Conservation (phyloP, 2,797 vertebrate genomes). For the Coregonus suidteri region DNA sequence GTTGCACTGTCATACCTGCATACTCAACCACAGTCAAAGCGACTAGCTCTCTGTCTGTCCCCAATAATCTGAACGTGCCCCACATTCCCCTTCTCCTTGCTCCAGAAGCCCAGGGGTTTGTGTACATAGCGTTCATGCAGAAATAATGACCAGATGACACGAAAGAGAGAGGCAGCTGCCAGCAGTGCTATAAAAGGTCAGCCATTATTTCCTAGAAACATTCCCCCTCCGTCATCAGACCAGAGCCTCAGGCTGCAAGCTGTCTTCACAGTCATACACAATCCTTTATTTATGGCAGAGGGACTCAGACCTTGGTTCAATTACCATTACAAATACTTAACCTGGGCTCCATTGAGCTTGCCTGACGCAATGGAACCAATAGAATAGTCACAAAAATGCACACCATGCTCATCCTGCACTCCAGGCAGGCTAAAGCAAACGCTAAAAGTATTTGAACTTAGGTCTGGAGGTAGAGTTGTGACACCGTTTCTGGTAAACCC, state of each 20-base stretch:
- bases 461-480: conserved; percentile 26
- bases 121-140: conserved; percentile 8
- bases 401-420: too few relatives aligned
- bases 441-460: too few relatives aligned
- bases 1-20: neutral
- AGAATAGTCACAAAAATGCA: too few relatives aligned
- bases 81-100: neutral
- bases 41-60: neutral
- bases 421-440: too few relatives aligned
- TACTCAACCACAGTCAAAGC: neutral
- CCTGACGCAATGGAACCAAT: too few relatives aligned
- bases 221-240: conserved; percentile 24
- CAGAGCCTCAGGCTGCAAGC: conserved; percentile 32
- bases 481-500: conserved; percentile 39
- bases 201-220: conserved; percentile 66
- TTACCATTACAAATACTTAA: too few relatives aligned
- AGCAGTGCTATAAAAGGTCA: conserved; percentile 62
- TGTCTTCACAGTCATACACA: conserved; percentile 39
- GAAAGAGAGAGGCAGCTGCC: conserved; percentile 37
- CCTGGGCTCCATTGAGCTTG: too few relatives aligned
- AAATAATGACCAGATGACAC: conserved; percentile 10
- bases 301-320: neutral
- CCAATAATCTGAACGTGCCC: too few relatives aligned
- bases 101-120: neutral
- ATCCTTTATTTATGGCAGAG: conserved; percentile 52